phyloP scores from a whole-genome alignment of 2,113 vertebrate species.

The Varanus salvator region DNA sequence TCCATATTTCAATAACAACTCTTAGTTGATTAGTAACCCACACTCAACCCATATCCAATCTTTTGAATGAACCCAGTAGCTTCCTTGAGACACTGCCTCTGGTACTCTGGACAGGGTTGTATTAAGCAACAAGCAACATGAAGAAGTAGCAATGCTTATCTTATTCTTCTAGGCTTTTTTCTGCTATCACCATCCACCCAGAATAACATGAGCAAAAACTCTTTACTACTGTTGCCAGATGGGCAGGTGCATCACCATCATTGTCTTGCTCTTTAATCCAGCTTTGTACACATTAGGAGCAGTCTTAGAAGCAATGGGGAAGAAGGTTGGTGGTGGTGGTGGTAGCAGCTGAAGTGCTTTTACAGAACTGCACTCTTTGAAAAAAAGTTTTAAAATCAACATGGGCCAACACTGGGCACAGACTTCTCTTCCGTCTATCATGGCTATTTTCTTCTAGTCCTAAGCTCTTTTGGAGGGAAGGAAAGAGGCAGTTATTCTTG shows the following conservation, averaged over 20 bases:
- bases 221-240: neutral
- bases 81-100: no score
- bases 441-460: neutral
- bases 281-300: neutral
- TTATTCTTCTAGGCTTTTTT: neutral
- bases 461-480: neutral
- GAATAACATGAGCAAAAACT: neutral
- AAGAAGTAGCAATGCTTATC: neutral
- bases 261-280: neutral
- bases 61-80: no score
- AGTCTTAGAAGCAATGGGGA: neutral
- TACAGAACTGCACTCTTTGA: neutral
- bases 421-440: neutral
- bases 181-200: neutral
- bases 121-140: no score
- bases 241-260: neutral
- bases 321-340: neutral
- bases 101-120: no score
- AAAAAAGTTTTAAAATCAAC: neutral
- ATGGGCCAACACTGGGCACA: neutral
- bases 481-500: no score
- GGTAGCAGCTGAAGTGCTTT: neutral
- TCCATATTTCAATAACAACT: no score
- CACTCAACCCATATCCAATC: no score
- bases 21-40: no score